A percentile compares a stretch with the other conserved stretches of the same genome.
Conservation (phyloP, 2,113 vertebrate genomes). For the Onychorhynchus coronatus region DNA sequence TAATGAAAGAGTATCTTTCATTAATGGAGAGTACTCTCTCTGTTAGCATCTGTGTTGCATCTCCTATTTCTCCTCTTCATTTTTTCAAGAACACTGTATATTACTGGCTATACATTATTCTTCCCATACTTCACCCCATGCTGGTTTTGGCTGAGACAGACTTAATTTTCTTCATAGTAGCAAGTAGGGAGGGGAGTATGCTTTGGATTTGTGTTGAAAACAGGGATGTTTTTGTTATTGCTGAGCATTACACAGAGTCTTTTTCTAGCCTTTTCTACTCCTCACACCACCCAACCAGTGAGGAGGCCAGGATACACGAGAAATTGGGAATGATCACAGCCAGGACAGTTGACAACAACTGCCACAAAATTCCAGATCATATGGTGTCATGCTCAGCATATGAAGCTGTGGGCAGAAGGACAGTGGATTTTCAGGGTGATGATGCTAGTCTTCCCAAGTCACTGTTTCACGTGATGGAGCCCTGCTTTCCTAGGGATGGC, state of each 20-base stretch:
- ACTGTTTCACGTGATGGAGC: neutral
- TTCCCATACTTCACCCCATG: neutral
- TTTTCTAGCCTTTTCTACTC: neutral
- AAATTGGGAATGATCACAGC: neutral
- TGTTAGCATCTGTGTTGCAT: neutral
- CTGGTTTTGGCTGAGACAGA: neutral
- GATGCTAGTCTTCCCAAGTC: neutral
- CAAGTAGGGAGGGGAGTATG: neutral
- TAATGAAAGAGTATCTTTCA: neutral
- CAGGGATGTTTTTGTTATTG: neutral
- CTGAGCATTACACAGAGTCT: neutral
- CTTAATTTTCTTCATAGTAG: neutral
- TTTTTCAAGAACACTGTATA: neutral
- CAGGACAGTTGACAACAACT: neutral
- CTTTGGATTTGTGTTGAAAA: neutral
- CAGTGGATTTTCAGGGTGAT: neutral
- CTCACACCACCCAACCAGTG: neutral
- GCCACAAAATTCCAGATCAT: neutral
- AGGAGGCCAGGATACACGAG: neutral
- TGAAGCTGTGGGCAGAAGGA: neutral
- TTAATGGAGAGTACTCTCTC: neutral
- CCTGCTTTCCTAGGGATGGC: neutral
- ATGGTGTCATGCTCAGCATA: neutral
- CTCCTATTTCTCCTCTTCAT: neutral
- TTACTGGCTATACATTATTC: neutral